phyloP scores from a whole-genome alignment of 2,888 invertebrate genomes.

The Calliscelio sp. region DNA sequence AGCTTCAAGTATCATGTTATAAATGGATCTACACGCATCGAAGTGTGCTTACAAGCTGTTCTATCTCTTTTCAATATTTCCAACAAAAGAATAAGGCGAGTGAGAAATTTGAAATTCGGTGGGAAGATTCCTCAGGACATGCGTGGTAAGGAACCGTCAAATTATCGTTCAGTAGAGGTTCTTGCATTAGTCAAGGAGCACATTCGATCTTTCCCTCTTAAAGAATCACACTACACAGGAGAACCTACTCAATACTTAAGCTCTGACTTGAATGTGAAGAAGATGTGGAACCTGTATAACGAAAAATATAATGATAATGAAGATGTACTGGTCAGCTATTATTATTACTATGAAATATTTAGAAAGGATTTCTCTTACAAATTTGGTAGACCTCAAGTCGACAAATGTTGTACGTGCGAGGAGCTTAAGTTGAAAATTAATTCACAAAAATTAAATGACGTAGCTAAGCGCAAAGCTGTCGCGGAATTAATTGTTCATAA shows the following conservation, averaged over 20 bases:
- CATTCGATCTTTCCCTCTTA: slow-evolving; percentile 23
- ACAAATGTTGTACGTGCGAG: slow-evolving; percentile 25
- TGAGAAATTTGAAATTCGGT: slow-evolving; percentile 7
- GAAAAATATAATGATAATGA: slow-evolving; percentile 16
- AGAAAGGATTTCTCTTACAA: slow-evolving; percentile 23
- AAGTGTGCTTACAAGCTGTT: not conserved
- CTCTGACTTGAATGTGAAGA: slow-evolving; percentile 30
- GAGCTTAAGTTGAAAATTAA: slow-evolving; percentile 26
- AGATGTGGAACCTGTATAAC: slow-evolving; percentile 16
- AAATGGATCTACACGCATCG: slow-evolving; percentile 4
- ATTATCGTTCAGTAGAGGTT: not conserved
- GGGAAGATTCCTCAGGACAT: not conserved
- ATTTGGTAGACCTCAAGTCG: slow-evolving; percentile 28
- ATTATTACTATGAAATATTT: slow-evolving; percentile 10
- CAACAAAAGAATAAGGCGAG: not conserved
- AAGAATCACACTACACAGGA: slow-evolving; percentile 20
- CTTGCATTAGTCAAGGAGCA: slow-evolving; percentile 13
- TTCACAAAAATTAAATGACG: slow-evolving; percentile 21
- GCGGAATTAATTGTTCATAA: slow-evolving; percentile 32
- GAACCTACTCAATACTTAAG: slow-evolving; percentile 15
- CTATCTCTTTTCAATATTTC: slow-evolving; percentile 6
- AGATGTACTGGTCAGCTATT: slow-evolving; percentile 1
- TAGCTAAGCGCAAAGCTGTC: not conserved
- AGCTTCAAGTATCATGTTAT: not conserved
- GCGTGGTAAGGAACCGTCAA: not conserved